Percentiles rank a stretch among this genome's conserved stretches.
Conservation (phyloP, 2,888 invertebrate species). For the Tenthredo amoena region DNA sequence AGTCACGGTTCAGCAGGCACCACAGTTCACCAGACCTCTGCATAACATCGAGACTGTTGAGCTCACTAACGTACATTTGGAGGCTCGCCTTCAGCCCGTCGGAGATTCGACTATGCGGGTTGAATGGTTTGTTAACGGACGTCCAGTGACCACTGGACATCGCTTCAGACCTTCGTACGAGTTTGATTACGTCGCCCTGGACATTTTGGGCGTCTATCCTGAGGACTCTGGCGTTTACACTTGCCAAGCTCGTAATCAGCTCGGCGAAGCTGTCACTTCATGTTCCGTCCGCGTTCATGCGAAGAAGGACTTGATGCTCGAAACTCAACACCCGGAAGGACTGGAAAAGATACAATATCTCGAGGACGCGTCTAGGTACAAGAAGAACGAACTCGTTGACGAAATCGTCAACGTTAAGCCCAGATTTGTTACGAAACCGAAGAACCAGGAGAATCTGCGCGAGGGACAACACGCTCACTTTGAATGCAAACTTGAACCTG, state of each 20-base stretch:
- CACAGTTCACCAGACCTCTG: slow-evolving; percentile 91
- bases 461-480: slow-evolving; percentile 98
- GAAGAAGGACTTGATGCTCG: slow-evolving; percentile 92
- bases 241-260: slow-evolving; percentile 95
- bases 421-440: slow-evolving; percentile 91
- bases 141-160: slow-evolving; percentile 94
- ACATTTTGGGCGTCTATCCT: slow-evolving; percentile 97
- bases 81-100: slow-evolving; percentile 94
- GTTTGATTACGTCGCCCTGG: slow-evolving; percentile 98
- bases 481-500: slow-evolving; percentile 98
- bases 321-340: slow-evolving; percentile 94
- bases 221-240: slow-evolving; percentile 98
- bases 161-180: slow-evolving; percentile 98
- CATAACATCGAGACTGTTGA: slow-evolving; percentile 95
- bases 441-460: slow-evolving; percentile 90
- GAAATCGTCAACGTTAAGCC: slow-evolving; percentile 92
- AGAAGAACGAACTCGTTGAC: slow-evolving; percentile 89
- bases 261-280: slow-evolving; percentile 96
- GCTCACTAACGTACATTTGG: slow-evolving; percentile 94
- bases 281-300: slow-evolving; percentile 94
- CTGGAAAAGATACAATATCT: slow-evolving; percentile 95
- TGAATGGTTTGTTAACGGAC: slow-evolving; percentile 98
- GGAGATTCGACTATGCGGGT: slow-evolving; percentile 95
- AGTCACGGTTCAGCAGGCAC: slow-evolving; percentile 90
- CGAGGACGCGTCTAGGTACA: slow-evolving; percentile 92